Evolutionary conservation across 2,113 vertebrate genomes (phyloP), one percentile per base, ranked within the genome.

Genomic region (Isurus oxyrinchus): DNA sequence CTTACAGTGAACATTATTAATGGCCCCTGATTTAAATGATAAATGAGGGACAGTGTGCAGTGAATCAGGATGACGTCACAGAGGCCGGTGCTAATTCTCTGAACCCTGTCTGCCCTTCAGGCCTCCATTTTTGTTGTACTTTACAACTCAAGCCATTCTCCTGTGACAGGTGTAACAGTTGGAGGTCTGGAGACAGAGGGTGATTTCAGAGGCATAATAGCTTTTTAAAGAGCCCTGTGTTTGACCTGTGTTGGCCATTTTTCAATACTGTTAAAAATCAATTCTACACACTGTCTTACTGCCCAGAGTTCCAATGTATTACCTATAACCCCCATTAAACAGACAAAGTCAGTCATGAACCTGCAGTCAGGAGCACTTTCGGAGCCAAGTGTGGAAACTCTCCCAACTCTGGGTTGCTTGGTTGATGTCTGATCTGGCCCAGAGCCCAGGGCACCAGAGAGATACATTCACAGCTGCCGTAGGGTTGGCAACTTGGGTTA

Each of bases 151-250:
- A 98, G 97, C 97, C 97, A 97, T 97, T 96, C 97, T 98, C 98
- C 98, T 98, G 98, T 98, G 98, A 98, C 98, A 97, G 96, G 97
- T 96, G 98, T 98, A 98, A 98, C 98, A 97, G 98, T 98, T 98
- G 98, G 97, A 97, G 98, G 98, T 98, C 98, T 97, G 97, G 96
- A 90, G 87, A 69, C 55, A 87, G 87, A 96, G 96, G 84, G 63
- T 55, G 96, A 96, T 72, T 61, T 97, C 97, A 98, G 98, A 98
- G 98, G 98, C 97, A 96, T 97, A 98, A 98, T 98, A 97, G 98
- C 97, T 98, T 98, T 98, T 98, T 98, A 98, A 98, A 98, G 98
- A 98, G 98, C 97, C 98, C 97, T 98, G 40, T 66, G 61, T 94
- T 94, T 94, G 59, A 66, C 61, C 91, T 40, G 14, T 94, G 91